These are phyloP conservation scores for Cryptocephalus primarius DNA, from an alignment of 2,888 invertebrate species.

Conservation along the genomic window DNA sequence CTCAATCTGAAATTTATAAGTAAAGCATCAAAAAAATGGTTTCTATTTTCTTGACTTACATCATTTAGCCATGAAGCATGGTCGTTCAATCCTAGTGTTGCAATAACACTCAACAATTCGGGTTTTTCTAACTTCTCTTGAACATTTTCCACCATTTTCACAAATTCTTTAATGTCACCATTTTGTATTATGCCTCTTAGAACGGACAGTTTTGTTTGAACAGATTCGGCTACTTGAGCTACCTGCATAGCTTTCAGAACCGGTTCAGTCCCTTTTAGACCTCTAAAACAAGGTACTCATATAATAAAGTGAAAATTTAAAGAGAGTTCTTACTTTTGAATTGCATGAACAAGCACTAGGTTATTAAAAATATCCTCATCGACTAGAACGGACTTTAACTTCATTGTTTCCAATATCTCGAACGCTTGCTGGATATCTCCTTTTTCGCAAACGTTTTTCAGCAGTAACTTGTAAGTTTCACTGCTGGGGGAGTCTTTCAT, in stretches of 20 bases:
- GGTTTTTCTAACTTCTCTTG: constrained; percentile 22
- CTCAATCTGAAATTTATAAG: constrained; percentile 12
- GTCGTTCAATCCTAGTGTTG: constrained; percentile 35
- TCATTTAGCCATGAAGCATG: constrained; percentile 11
- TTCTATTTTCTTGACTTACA: constrained; percentile 6
- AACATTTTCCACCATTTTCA: constrained; percentile 34
- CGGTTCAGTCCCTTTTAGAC: constrained; percentile 38
- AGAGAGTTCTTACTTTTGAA: constrained; percentile 36
- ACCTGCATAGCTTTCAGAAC: constrained; percentile 48
- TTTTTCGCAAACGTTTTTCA: constrained; percentile 44
- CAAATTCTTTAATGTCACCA: constrained; percentile 30
- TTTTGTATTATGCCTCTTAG: constrained; percentile 43
- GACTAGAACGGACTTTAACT: constrained; percentile 39
- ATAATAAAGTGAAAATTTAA: constrained; percentile 2
- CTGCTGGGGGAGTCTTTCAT: constrained; percentile 41
- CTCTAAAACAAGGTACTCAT: constrained; percentile 17
- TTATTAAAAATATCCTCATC: constrained; percentile 49
- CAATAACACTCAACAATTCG: constrained; percentile 35
- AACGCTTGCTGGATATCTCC: constrained; percentile 48
- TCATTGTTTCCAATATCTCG: constrained; percentile 51
- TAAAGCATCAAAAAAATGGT: constrained; percentile 2
- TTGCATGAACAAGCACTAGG: constrained; percentile 49
- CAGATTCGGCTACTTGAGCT: constrained; percentile 39
- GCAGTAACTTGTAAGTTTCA: constrained; percentile 45
- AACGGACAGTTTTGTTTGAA: constrained; percentile 42